Base-by-base conservation (phyloP, 2,888 invertebrate species). In the Hydraecia micacea region DNA sequence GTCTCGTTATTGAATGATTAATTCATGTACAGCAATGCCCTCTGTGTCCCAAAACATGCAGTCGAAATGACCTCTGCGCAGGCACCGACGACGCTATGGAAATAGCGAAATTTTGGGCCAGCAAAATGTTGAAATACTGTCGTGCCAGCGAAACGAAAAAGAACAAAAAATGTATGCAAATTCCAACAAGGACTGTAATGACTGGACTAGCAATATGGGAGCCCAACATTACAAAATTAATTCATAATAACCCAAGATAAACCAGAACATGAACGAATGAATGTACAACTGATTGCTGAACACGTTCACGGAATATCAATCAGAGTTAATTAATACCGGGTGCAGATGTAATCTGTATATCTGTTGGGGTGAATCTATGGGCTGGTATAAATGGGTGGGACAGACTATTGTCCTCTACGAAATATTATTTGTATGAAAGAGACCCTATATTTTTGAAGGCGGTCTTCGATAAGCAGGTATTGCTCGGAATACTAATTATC, bases 291-390 rank as follows among this genome's bases (percentile, higher is more conserved):
- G 28, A 73, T 60, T 21, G 32, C n/a, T 66, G 65, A 79, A 73
- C 39, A 21, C 68, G 71, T 80, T 77, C 55, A 55, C 46, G 21
- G 39, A 68, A 71, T 62, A 71, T 58, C 68, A 73, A 75, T 79
- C 60, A 21, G 52, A 32, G 49, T 71, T 83, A 73, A 79, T 83
- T 66, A 80, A 77, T 76, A 65, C 46, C 25, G 13, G 28, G 65
- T 55, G 39, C 25, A 73, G 79, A 80, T 78, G 67, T 77, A 68
- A 83, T 86, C 69, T 60, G 21, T 68, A 32, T 60, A 63, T n/a
- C 74, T 62, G 18, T n/a, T 70, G 28, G 8, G 28, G 32, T 15
- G 9, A 39, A 78, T 78, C 77, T 78, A 78, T 76, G 52, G 55
- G 36, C 21, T 55, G 28, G 39, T 74, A 71, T 71, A 55, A 73